Evolutionary conservation across 2,888 invertebrate species (phyloP), one percentile per base, ranked within the genome.

Genomic region (Eustalomyia histrio): DNA sequence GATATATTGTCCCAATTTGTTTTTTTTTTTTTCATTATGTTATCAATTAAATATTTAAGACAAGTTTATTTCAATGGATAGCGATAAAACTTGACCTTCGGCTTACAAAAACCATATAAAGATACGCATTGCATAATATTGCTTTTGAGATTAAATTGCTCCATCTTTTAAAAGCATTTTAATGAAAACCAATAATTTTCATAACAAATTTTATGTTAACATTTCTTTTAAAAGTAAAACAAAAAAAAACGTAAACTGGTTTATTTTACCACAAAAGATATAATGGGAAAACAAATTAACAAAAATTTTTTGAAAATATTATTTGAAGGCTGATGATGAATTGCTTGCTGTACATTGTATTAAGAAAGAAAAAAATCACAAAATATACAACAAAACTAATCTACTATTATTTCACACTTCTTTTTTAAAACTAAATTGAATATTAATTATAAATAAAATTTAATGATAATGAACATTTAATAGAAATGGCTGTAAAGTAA

Each of bases 241-340:
- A 64, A 58, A 58, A 60, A 60, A 12, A 47, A 16, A 57, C 55
- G 24, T 16, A 71, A 73, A 73, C 64, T 35, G 57, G 73, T 73
- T 73, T 58, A 53, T 14, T 58, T 18, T 71, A 12, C 24, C 4
- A 35, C 12, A 71, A 18, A 33, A 35, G 33, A 16, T 52, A 52
- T 18, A 17, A 3, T 2, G 7, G 18, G 47, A 64, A 21, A 16
- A 52, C 2, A 35, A 35, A n/a, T 3, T 10, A 21, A 29, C 29
- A 52, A 35, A 10, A 12, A 4, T 4, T 1, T 39, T 14, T 52
- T 21, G 58, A 71, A 33, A 60, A 33, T n/a, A 60, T 52, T 21
- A 47, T 63, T 72, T 63, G 18, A 72, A 63, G 63, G 33, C 47
- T 73, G 33, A 39, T 35, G 35, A 35, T 29, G 12, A 39, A 12